A percentile compares a stretch with the other conserved stretches of the same genome.
These are phyloP conservation scores for Trematomus loennbergii DNA, from an alignment of 2,113 vertebrate genomes.

Conservation along the genomic window DNA sequence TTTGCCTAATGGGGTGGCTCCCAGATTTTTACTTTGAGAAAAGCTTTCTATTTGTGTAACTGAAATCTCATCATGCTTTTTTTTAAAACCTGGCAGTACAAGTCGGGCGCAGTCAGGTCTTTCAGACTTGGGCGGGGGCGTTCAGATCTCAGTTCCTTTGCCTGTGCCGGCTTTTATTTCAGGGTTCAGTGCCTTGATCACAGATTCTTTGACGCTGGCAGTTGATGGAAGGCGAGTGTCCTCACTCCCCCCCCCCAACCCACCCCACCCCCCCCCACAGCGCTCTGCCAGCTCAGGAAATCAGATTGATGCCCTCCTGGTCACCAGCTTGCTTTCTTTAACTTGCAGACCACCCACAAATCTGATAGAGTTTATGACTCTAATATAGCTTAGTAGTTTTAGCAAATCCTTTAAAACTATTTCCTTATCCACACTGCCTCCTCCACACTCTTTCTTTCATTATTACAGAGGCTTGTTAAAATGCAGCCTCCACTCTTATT, in stretches of 20 bases:
- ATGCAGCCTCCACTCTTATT: constrained; percentile 64
- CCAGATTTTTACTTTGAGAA: neutral
- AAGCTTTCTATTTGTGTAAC: neutral
- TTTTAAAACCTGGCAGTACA: constrained; percentile 16
- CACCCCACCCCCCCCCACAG: neutral
- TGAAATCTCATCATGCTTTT: constrained; percentile 1
- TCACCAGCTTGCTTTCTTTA: constrained; percentile 50
- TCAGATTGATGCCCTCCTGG: constrained; percentile 40
- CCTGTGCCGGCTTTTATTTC: constrained; percentile 37
- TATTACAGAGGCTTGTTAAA: constrained; percentile 76
- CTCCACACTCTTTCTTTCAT: constrained; percentile 49
- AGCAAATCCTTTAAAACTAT: constrained; percentile 61
- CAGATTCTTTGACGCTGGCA: constrained; percentile 43
- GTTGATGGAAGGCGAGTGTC: constrained; percentile 43
- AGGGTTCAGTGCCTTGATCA: constrained; percentile 54
- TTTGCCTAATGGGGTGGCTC: neutral
- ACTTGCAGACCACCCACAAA: constrained; percentile 53
- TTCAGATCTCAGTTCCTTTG: constrained; percentile 28
- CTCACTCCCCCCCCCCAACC: constrained; percentile 38
- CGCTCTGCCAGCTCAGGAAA: constrained; percentile 33
- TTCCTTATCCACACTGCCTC: constrained; percentile 29
- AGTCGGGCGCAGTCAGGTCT: neutral
- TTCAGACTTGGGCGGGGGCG: constrained; percentile 7
- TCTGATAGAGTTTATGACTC: constrained; percentile 64
- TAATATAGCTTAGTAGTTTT: constrained; percentile 60